phyloP scores from a whole-genome alignment of 2,113 vertebrate genomes.

The Phylloscopus whistleri region DNA sequence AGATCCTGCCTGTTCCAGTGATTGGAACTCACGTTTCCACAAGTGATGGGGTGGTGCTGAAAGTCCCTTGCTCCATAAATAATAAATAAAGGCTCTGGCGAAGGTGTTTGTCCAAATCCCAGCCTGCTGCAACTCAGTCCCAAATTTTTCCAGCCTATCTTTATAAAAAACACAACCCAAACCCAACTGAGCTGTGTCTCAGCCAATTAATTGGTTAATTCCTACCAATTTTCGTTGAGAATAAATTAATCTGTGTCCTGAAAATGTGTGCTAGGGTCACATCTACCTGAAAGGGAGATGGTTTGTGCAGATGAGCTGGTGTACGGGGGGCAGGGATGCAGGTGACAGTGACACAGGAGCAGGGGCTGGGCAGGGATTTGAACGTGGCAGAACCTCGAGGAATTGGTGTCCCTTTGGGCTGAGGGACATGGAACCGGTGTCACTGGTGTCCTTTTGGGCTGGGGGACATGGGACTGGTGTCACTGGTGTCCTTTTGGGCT shows the following conservation, averaged over 20 bases:
- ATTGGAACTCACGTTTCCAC: neutral
- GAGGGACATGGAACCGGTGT: fast-evolving
- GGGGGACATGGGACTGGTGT: fast-evolving
- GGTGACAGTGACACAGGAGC: neutral
- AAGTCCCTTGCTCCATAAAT: neutral
- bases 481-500: fast-evolving
- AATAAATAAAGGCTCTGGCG: neutral
- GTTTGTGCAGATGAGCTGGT: neutral
- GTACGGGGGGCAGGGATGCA: fast-evolving
- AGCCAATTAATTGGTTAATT: fast-evolving
- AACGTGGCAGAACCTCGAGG: neutral
- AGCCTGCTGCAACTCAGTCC: neutral
- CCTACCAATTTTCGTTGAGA: neutral
- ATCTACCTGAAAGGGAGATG: fast-evolving
- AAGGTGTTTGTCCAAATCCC: neutral
- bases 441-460: neutral
- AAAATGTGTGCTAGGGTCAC: fast-evolving
- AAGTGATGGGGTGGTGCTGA: neutral
- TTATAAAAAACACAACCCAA: neutral
- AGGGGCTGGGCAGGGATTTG: neutral
- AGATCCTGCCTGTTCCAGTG: fast-evolving
- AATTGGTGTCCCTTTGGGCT: neutral
- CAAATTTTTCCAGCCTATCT: neutral
- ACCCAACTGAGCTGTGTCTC: neutral
- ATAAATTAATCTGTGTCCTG: neutral